Evolutionary conservation across 2,888 invertebrate species (phyloP).

Genomic region (Scelioninae gen. 2): DNA sequence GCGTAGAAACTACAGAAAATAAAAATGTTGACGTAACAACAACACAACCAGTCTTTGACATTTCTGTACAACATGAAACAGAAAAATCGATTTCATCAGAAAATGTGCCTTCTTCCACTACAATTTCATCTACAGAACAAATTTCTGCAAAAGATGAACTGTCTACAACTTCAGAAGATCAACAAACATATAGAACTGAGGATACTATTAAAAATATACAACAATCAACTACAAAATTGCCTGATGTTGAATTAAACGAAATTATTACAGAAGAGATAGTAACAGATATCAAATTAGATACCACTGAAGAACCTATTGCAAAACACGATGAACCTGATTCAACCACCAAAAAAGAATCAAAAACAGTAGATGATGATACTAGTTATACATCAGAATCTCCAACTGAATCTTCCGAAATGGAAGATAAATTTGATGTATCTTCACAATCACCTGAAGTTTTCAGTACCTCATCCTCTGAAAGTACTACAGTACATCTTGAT

Average conservation of each 20-base stretch:
- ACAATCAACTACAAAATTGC: constrained; percentile 48
- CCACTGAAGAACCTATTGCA: constrained; percentile 30
- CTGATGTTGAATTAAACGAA: constrained; percentile 40
- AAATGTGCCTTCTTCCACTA: constrained; percentile 34
- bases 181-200: constrained; percentile 36
- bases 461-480: constrained; percentile 42
- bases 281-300: constrained; percentile 20
- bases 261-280: constrained; percentile 29
- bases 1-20: constrained; percentile 21
- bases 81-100: constrained; percentile 50
- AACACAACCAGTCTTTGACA: constrained; percentile 50
- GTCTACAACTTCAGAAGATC: background rate
- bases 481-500: constrained; percentile 51
- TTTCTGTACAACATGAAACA: constrained; percentile 46
- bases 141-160: constrained; percentile 28
- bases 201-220: constrained; percentile 41
- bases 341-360: constrained; percentile 21
- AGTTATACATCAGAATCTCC: constrained; percentile 20
- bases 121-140: constrained; percentile 24
- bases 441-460: constrained; percentile 40
- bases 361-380: constrained; percentile 13
- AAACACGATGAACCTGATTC: constrained; percentile 15
- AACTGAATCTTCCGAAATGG: constrained; percentile 17
- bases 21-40: constrained; percentile 52
- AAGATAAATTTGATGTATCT: constrained; percentile 6